phyloP scores from a whole-genome alignment of 2,797 vertebrate species.

The Borostomias antarcticus region DNA sequence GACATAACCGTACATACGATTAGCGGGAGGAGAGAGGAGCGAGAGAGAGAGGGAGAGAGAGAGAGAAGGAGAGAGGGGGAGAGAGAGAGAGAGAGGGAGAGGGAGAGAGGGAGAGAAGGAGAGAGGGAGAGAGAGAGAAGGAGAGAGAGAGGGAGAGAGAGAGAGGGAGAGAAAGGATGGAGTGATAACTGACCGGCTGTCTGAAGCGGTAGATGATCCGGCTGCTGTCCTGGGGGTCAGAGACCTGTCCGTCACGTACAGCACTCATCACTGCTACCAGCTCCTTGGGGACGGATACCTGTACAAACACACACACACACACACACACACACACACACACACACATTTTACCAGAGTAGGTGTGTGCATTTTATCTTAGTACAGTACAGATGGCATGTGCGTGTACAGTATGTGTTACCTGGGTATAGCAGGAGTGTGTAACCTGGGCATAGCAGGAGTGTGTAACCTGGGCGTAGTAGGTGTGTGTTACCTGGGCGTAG shows the following conservation, averaged over 20 bases:
- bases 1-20: background rate
- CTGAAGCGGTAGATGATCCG: constrained; percentile 84
- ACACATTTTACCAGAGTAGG: background rate
- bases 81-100: background rate
- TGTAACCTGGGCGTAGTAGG: constrained; percentile 91
- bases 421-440: constrained; percentile 91
- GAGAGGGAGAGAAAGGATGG: background rate
- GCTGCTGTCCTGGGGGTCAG: constrained; percentile 80
- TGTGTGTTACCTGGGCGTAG: constrained; percentile 93
- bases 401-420: constrained; percentile 78
- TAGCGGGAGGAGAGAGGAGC: background rate
- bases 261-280: constrained; percentile 95
- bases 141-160: background rate
- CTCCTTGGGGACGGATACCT: constrained; percentile 92
- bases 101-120: background rate
- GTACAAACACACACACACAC: constrained; percentile 19
- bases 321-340: constrained; percentile 1
- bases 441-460: too few species aligned
- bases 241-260: constrained; percentile 81
- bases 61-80: background rate
- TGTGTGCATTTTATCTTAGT: background rate
- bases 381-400: constrained; percentile 11
- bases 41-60: too few species aligned
- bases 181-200: constrained; percentile 80
- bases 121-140: background rate